A percentile compares a stretch with the other conserved stretches of the same genome.
Evolutionary conservation across 2,888 invertebrate genomes (phyloP).

Genomic region (Volucella inanis): DNA sequence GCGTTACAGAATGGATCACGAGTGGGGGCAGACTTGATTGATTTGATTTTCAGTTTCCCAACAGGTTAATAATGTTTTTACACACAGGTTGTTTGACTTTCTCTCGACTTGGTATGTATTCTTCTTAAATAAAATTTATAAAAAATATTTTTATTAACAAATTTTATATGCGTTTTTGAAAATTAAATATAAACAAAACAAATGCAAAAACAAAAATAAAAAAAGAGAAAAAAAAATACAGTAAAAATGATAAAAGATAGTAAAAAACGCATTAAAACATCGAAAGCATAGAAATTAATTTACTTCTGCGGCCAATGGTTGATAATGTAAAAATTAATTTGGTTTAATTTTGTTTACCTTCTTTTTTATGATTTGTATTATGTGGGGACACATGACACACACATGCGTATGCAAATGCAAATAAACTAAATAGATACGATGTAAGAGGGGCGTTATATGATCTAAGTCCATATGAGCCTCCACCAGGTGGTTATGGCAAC

Average conservation of each 20-base stretch:
- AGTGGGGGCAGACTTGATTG: slow-evolving; percentile 28
- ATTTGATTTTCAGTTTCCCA: slow-evolving; percentile 64
- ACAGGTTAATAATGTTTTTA: slow-evolving; percentile 68
- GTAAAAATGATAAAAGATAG: slow-evolving; percentile 47
- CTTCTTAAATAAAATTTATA: slow-evolving; percentile 47
- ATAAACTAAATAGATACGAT: slow-evolving; percentile 90
- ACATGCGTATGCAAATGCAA: slow-evolving; percentile 73
- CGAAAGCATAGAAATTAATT: neutral
- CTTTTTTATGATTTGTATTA: slow-evolving; percentile 74
- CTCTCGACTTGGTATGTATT: slow-evolving; percentile 72
- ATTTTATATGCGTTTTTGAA: slow-evolving; percentile 61
- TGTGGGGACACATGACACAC: slow-evolving; percentile 73
- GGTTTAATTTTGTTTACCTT: slow-evolving; percentile 67
- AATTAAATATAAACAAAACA: slow-evolving; percentile 17
- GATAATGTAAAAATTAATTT: slow-evolving; percentile 62
- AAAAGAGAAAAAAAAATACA: slow-evolving; percentile 9
- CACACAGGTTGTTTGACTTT: slow-evolving; percentile 71
- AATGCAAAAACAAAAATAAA: slow-evolving; percentile 18
- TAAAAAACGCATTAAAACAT: slow-evolving; percentile 26
- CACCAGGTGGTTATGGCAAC: slow-evolving; percentile 88
- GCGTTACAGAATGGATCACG: slow-evolving; percentile 49
- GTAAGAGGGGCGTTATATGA: slow-evolving; percentile 96
- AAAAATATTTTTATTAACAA: slow-evolving; percentile 21
- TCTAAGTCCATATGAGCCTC: slow-evolving; percentile 90
- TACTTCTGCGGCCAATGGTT: slow-evolving; percentile 7